A percentile compares a stretch with the other conserved stretches of the same genome.
Conservation (phyloP, 2,113 vertebrate genomes). For the Tinamus guttatus region DNA sequence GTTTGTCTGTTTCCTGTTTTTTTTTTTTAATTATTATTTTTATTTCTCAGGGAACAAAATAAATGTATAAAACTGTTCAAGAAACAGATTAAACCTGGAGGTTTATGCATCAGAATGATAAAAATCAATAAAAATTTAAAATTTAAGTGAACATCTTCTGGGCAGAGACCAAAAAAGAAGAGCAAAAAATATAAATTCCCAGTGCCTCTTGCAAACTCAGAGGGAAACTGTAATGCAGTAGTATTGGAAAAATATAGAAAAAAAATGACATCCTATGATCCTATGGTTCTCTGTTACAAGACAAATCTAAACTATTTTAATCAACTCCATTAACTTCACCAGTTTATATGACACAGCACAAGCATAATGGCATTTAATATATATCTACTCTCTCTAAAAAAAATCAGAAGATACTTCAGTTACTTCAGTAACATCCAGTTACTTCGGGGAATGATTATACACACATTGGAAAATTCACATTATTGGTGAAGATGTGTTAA, state of each 20-base stretch:
- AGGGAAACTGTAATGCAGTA: neutral
- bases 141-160: neutral
- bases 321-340: neutral
- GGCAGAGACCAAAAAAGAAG: neutral
- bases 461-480: neutral
- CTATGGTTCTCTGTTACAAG: neutral
- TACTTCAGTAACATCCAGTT: neutral
- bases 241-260: neutral
- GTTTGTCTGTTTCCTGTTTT: neutral
- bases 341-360: neutral
- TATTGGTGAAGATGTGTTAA: neutral
- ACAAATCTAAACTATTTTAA: neutral
- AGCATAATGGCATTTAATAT: neutral
- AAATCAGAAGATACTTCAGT: neutral
- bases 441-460: neutral
- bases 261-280: neutral
- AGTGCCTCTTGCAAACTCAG: neutral
- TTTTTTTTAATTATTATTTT: neutral
- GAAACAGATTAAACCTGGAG: neutral
- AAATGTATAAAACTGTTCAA: neutral
- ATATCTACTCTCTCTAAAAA: neutral
- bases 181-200: neutral
- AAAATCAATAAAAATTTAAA: neutral
- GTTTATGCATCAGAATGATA: neutral
- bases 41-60: neutral